Base-by-base conservation (phyloP, 2,888 invertebrate genomes). In the Pecten maximus region DNA sequence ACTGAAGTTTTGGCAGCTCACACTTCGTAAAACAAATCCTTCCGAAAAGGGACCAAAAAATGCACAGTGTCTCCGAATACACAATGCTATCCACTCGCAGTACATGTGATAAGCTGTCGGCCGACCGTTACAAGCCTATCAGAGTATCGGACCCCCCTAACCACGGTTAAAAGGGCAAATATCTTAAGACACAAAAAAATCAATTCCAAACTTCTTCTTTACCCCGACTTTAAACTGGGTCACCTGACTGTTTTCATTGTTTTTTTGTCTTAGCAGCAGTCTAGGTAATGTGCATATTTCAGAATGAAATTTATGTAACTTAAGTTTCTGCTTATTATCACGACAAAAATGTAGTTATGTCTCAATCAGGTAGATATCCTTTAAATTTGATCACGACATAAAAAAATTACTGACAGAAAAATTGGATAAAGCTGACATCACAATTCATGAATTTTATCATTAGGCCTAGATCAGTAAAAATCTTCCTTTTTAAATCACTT, bases 41-140 rank as follows among this genome's bases (percentile, higher is more conserved):
- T 28, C 74, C 74, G 16, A 74, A 74, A 74, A 74, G 74, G 74
- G 74, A 74, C 74, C 74, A 74, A 74, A 74, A 74, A 35, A 74
- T 74, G 74, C 74, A 74, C 74, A 74, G 28, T 74, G 28, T 28
- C 35, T 15, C 28, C 28, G 0, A 23, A 74, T 74, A 74, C 35
- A 35, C 74, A 35, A 35, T 19, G 54, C 0, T 74, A 74, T 28
- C 74, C 35, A 74, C 35, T 74, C 35, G 28, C 6, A 35, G 74
- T 15, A 35, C 35, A 35, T 74, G 74, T 74, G 74, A 74, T 74
- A 74, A 74, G 74, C 74, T 35, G 74, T 74, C 35, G 44, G 44
- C 44, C 44, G 23, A 54, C 2, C 54, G 54, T 54, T 19, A 23
- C 54, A 54, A 54, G 74, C 74, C 74, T 74, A 74, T 74, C 74